phyloP scores from a whole-genome alignment of 2,888 invertebrate species.

The Catonia carolina region DNA sequence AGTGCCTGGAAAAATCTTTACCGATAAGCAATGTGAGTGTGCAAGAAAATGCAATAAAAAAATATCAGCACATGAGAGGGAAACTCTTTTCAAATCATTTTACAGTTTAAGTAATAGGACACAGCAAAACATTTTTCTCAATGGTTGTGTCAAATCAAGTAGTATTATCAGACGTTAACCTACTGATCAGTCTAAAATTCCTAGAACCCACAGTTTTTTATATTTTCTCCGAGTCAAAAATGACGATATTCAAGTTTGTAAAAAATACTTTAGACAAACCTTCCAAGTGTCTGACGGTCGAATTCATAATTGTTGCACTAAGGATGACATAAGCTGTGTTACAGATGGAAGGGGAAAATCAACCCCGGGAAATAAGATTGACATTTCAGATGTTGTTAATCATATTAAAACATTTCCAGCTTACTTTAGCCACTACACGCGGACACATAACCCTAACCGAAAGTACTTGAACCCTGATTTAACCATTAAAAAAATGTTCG shows the following conservation, averaged over 20 bases:
- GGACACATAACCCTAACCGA: conserved; percentile 16
- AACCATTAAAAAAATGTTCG: conserved; percentile 20
- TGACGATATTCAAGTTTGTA: no score
- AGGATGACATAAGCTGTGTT: conserved; percentile 10
- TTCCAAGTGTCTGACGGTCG: conserved; percentile 16
- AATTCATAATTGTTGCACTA: conserved; percentile 11
- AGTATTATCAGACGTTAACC: conserved; percentile 12
- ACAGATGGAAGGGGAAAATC: conserved; percentile 10
- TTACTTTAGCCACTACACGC: conserved; percentile 18
- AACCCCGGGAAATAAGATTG: conserved; percentile 18
- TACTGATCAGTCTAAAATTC: conserved; percentile 10
- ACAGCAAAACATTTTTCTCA: no score
- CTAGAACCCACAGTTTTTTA: conserved; percentile 18
- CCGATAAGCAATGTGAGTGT: conserved; percentile 10
- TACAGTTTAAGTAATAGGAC: no score
- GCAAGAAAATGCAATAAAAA: conserved; percentile 15
- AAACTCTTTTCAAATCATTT: conserved; percentile 13
- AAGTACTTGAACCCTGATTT: conserved; percentile 20
- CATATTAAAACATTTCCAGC: conserved; percentile 19
- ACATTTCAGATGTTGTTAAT: conserved; percentile 17
- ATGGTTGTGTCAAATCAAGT: conserved; percentile 12
- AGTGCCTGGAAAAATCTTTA: conserved; percentile 13
- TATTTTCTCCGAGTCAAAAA: conserved; percentile 14
- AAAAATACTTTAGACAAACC: conserved; percentile 18
- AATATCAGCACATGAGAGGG: conserved; percentile 3